Base-by-base conservation (phyloP, 1,140 invertebrate species). In the Mamestra configurata region DNA sequence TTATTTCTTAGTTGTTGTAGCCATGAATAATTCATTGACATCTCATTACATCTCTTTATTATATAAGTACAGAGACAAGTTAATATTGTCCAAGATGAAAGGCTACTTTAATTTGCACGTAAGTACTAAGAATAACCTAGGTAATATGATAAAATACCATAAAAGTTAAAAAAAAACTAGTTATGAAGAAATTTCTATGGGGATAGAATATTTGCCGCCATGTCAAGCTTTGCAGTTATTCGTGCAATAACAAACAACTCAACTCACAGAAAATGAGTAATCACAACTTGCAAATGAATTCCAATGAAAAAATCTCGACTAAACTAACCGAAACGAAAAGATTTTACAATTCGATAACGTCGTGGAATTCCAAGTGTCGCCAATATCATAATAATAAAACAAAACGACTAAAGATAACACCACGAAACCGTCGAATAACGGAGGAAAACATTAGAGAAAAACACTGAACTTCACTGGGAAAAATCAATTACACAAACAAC, bases 331-430 rank as follows among this genome's bases (percentile, higher is more conserved):
- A n/a, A 71, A 71, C 66, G 66, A 55, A 79, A 79, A 57, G 53
- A 59, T 79, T 70, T 61, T 27, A 0, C 20, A 20, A n/a, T 27
- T 43, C 22, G 27, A 37, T 55, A 57, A 71, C 37, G 18, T 11
- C 0, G 61, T 13, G 6, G 35, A 43, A 49, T 49, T 49, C 15
- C 11, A 15, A 49, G 4, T 57, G 68, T 71, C 71, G 20, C 15
- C 51, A 43, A 73, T 57, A 68, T 68, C 46, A 70, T 27, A 75
- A 57, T 40, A 59, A 49, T 57, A 55, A 49, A 76, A 46, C 24
- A 73, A 83, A 70, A 53, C 64, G 51, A 71, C 59, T 49, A 13
- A 40, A 49, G 79, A 84, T 80, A 82, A 80, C 70, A 73, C 43
- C 10, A 20, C 37, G 13, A 15, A 43, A 71, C n/a, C 13, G 40